phyloP scores from a whole-genome alignment of 2,113 vertebrate genomes.

The Lonchura striata region DNA sequence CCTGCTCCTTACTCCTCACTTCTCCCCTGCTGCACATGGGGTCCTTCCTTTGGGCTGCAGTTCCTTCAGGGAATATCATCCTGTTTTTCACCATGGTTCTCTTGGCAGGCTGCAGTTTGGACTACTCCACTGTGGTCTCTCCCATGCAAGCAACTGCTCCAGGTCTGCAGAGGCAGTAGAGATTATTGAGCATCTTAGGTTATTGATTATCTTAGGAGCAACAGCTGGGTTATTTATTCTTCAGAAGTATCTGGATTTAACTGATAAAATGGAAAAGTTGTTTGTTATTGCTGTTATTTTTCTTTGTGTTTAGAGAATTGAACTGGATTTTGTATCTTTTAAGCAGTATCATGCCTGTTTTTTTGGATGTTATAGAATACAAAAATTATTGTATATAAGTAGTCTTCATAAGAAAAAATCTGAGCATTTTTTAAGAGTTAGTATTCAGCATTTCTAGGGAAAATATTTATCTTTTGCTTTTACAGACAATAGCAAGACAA shows the following conservation, averaged over 20 bases:
- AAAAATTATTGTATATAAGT: background rate
- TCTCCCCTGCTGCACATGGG: background rate
- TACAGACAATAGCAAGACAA: conserved; percentile 95
- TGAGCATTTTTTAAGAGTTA: background rate
- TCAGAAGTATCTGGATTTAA: background rate
- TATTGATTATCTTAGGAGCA: background rate
- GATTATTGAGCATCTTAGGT: background rate
- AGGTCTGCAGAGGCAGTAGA: background rate
- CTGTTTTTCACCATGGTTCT: background rate
- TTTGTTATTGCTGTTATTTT: background rate
- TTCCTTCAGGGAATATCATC: background rate
- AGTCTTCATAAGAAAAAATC: background rate
- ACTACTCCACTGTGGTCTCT: background rate
- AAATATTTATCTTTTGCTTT: conserved; percentile 18
- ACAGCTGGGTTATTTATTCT: background rate
- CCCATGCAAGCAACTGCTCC: background rate
- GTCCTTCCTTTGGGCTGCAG: background rate
- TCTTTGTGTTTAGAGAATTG: background rate
- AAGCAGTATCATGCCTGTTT: background rate
- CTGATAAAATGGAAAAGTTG: background rate
- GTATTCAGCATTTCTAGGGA: background rate
- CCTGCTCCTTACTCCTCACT: background rate
- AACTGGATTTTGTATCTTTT: background rate
- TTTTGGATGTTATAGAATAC: background rate
- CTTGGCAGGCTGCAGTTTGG: background rate